These are phyloP conservation scores for Maniola jurtina DNA, from an alignment of 1,140 invertebrate species.

Conservation along the genomic window DNA sequence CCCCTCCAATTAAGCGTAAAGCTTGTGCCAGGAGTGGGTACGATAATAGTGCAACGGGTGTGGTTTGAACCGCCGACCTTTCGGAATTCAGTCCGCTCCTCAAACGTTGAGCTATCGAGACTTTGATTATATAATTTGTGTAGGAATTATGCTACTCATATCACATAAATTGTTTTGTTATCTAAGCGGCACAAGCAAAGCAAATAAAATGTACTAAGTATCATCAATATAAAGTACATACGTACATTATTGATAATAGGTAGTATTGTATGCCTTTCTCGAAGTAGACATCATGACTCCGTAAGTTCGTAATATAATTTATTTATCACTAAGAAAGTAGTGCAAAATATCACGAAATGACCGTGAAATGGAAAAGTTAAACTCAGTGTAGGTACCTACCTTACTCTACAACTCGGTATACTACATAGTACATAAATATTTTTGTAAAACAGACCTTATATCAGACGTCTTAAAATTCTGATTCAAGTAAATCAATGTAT, in stretches of 20 bases:
- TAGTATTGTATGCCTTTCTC: neutral
- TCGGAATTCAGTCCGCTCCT: too few species aligned
- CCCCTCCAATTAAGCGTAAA: too few species aligned
- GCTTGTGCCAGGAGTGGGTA: too few species aligned
- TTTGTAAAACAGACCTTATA: constrained; percentile 17
- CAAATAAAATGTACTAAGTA: constrained; percentile 11
- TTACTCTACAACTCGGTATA: constrained; percentile 42
- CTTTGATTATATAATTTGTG: neutral
- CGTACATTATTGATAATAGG: neutral
- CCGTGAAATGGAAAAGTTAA: constrained; percentile 68
- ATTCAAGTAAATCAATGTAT: constrained; percentile 11
- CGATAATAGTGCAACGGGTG: too few species aligned
- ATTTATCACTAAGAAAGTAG: constrained; percentile 31
- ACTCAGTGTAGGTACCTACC: constrained; percentile 27
- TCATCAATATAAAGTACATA: neutral
- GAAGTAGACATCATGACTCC: neutral
- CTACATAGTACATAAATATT: constrained; percentile 9
- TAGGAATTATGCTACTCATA: neutral
- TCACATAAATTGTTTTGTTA: constrained; percentile 17
- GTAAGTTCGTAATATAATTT: constrained; percentile 15
- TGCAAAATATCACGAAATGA: constrained; percentile 61
- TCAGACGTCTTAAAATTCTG: neutral
- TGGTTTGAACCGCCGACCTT: too few species aligned
- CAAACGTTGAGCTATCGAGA: too few species aligned
- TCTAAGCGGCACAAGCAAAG: constrained; percentile 1